Evolutionary conservation across 92 coral and sea anemone genomes (phyloP).

Genomic region (Parazoanthus swiftii): DNA sequence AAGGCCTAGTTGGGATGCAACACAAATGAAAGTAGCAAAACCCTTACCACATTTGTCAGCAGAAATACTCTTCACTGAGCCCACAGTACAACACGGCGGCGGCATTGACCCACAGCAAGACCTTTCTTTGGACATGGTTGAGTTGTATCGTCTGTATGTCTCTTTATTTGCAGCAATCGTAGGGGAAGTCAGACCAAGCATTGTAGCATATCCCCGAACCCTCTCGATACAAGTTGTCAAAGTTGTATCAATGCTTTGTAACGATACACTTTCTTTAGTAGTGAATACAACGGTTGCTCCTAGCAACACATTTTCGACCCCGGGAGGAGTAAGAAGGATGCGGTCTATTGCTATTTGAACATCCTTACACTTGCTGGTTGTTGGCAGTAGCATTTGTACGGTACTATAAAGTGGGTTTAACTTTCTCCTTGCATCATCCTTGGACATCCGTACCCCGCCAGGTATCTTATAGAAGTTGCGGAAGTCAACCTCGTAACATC

Average conservation of each 20-base stretch:
- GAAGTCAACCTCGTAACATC: constrained; percentile 26
- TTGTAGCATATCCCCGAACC: background rate
- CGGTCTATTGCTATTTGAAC: background rate
- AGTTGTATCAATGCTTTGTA: background rate
- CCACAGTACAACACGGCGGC: constrained; percentile 34
- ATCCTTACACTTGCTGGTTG: background rate
- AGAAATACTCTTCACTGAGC: background rate
- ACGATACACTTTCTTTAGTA: background rate
- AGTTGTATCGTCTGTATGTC: background rate
- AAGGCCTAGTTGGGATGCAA: background rate
- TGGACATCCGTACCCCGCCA: constrained; percentile 24
- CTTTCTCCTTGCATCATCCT: background rate
- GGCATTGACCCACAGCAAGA: constrained; percentile 23
- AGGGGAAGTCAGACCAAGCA: background rate
- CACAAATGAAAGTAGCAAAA: background rate
- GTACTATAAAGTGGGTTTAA: background rate
- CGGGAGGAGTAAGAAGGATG: background rate
- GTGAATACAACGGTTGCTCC: constrained; percentile 24
- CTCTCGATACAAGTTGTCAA: constrained; percentile 1
- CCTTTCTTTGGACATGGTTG: background rate
- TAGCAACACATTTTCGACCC: background rate
- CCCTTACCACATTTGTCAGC: constrained; percentile 14
- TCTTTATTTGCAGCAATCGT: background rate
- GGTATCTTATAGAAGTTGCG: constrained; percentile 2
- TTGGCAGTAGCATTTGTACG: background rate